Conservation (phyloP, 2,113 vertebrate species). For the Perca schrenkii region DNA sequence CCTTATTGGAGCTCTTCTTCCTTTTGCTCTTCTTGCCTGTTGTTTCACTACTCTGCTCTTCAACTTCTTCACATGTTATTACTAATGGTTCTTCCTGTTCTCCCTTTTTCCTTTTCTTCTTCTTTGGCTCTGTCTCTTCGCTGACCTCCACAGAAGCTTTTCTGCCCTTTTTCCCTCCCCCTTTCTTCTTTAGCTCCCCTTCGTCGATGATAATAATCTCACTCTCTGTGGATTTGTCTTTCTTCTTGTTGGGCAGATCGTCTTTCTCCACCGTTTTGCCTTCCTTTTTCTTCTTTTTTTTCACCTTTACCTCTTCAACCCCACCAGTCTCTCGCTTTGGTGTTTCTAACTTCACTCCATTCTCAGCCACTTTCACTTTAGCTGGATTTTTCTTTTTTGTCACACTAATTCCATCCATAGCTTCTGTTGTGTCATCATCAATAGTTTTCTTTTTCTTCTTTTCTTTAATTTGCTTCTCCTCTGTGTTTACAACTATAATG, state of each 20-base stretch:
- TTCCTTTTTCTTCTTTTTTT: conserved; percentile 55
- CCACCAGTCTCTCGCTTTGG: not conserved
- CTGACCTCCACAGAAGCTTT: conserved; percentile 6
- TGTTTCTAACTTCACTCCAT: not conserved
- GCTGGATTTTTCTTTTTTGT: conserved; percentile 44
- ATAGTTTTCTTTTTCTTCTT: conserved; percentile 49
- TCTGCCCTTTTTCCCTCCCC: not conserved
- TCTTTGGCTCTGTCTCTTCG: conserved; percentile 24
- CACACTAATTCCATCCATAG: not conserved
- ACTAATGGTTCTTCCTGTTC: not conserved
- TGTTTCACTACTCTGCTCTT: conserved; percentile 3
- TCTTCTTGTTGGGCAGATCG: not conserved
- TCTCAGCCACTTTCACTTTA: conserved; percentile 15
- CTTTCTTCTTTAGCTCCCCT: conserved; percentile 32
- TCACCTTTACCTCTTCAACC: not conserved
- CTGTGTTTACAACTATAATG: not conserved
- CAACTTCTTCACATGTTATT: not conserved
- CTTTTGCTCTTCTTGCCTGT: conserved; percentile 36
- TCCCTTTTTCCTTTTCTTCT: conserved; percentile 63
- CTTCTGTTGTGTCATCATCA: not conserved
- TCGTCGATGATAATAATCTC: conserved; percentile 1
- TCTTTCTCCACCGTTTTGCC: conserved; percentile 8
- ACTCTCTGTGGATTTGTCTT: not conserved
- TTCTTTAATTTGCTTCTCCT: conserved; percentile 16
- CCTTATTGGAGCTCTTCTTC: conserved; percentile 5